Evolutionary conservation across 2,113 vertebrate species (phyloP).

Genomic region (Entelurus aequoreus): DNA sequence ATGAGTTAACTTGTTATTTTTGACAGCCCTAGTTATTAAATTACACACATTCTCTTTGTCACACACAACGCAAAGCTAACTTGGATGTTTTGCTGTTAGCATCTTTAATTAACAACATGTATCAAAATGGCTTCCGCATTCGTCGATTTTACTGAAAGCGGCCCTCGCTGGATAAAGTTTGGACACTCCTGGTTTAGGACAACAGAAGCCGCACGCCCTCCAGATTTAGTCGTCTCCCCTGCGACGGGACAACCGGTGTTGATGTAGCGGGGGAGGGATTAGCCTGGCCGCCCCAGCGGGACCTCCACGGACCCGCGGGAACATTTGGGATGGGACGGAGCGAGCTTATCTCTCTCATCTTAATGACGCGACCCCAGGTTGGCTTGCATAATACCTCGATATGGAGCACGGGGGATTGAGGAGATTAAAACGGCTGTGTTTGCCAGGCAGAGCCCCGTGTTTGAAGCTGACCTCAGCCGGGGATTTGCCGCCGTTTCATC

Average conservation of each 20-base stretch:
- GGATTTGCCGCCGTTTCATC: constrained; percentile 47
- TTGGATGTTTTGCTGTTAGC: no score
- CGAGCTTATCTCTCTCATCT: constrained; percentile 59
- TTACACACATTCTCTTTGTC: no score
- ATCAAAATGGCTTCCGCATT: no score
- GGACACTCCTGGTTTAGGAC: no score
- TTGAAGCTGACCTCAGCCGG: constrained; percentile 50
- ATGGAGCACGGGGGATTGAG: constrained; percentile 55
- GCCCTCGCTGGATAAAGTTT: no score
- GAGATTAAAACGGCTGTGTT: constrained; percentile 59
- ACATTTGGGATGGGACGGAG: constrained; percentile 53
- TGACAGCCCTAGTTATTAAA: no score
- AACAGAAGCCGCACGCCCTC: constrained; percentile 22
- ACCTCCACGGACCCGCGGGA: constrained; percentile 42
- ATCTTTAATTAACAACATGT: no score
- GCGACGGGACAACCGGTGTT: constrained; percentile 24
- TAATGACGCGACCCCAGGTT: constrained; percentile 66
- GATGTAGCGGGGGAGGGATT: constrained; percentile 49
- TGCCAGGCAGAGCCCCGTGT: constrained; percentile 44
- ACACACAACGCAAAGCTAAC: no score
- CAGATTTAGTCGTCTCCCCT: constrained; percentile 29
- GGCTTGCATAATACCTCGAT: constrained; percentile 60
- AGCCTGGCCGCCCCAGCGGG: constrained; percentile 36
- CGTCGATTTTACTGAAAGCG: no score
- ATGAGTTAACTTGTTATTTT: no score